Percentiles rank a stretch among this genome's conserved stretches.
Evolutionary conservation across 2,113 vertebrate genomes (phyloP).

Genomic region (Mystacornis crossleyi): DNA sequence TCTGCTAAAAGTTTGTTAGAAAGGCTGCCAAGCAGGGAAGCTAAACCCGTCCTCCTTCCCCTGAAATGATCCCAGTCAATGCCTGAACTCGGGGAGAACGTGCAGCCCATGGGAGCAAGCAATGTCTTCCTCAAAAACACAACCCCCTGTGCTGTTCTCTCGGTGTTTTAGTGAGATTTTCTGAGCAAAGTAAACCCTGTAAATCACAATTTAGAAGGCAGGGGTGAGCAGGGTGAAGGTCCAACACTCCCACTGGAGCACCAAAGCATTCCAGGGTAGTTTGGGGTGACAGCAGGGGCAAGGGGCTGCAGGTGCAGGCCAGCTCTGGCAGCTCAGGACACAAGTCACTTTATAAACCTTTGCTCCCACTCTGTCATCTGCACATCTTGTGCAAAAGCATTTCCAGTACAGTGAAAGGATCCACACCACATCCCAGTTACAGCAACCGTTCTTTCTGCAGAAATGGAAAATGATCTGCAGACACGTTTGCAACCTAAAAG

Average conservation of each 20-base stretch:
- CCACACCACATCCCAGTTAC: background rate
- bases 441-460: background rate
- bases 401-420: background rate
- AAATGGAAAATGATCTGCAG: background rate
- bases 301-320: background rate
- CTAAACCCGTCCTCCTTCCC: background rate
- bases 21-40: background rate
- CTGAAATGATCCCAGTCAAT: background rate
- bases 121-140: background rate
- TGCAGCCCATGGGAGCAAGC: background rate
- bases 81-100: background rate
- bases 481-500: background rate
- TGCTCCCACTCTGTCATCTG: background rate
- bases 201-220: background rate
- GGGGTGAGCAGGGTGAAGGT: background rate
- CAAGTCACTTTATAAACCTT: background rate
- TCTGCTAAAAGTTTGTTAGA: background rate
- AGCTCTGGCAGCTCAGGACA: background rate
- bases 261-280: background rate
- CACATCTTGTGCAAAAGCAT: background rate
- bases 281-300: background rate
- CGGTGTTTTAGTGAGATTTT: fast-evolving
- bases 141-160: background rate
- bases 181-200: background rate
- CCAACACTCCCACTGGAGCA: background rate